phyloP scores from a whole-genome alignment of 1,140 invertebrate genomes.

The Cryptotermes secundus region DNA sequence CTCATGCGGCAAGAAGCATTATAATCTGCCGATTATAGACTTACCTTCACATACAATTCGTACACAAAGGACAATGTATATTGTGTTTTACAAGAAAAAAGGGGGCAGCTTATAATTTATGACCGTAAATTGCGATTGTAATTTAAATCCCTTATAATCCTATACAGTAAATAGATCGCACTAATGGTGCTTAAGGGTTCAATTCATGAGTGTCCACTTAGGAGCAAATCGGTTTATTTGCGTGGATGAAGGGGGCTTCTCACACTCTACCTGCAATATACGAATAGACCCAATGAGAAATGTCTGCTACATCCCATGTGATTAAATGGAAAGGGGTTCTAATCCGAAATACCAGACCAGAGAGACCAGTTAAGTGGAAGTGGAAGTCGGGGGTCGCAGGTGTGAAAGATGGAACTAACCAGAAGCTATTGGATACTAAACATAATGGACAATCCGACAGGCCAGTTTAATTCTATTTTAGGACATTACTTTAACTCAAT shows the following conservation, averaged over 20 bases:
- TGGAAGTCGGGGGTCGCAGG: neutral
- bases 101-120: neutral
- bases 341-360: neutral
- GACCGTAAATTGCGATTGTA: neutral
- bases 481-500: neutral
- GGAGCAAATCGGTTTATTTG: conserved; percentile 9
- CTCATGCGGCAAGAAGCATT: too few relatives aligned
- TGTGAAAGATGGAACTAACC: neutral
- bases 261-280: neutral
- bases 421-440: neutral
- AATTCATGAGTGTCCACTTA: conserved; percentile 7
- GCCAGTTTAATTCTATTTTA: neutral
- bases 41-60: neutral
- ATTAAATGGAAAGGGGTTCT: neutral
- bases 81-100: neutral
- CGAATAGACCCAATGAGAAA: neutral
- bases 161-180: neutral
- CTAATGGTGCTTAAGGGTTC: neutral
- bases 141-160: conserved; percentile 9
- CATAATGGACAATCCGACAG: neutral
- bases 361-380: neutral
- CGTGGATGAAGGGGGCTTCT: neutral
- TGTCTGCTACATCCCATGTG: neutral
- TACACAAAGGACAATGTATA: neutral
- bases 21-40: neutral